Evolutionary conservation across 2,888 invertebrate genomes (phyloP).

Genomic region (Lapara coniferarum): DNA sequence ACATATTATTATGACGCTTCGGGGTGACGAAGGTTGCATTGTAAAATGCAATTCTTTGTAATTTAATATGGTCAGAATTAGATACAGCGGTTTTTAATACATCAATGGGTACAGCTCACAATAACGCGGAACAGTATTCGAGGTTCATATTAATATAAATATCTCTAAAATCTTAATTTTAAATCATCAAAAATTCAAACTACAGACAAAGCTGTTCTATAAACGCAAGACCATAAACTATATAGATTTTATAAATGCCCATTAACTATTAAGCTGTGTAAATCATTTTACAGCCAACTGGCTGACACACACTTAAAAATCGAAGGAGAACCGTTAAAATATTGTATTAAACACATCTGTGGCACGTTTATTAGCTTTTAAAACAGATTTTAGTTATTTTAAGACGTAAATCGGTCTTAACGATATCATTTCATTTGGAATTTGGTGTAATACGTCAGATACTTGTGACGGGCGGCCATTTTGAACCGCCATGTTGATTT

Average conservation of each 20-base stretch:
- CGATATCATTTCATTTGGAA: neutral
- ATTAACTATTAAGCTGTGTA: neutral
- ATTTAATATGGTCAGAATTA: neutral
- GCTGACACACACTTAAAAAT: constrained; percentile 22
- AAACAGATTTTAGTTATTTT: constrained; percentile 12
- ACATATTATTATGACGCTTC: too few relatives aligned
- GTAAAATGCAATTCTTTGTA: too few relatives aligned
- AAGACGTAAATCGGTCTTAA: constrained; percentile 1
- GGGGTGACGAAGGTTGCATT: too few relatives aligned
- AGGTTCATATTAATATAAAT: too few relatives aligned
- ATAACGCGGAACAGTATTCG: too few relatives aligned
- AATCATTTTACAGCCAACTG: neutral
- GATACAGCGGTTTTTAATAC: neutral
- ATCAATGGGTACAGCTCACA: too few relatives aligned
- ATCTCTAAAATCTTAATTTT: too few relatives aligned
- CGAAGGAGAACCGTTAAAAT: constrained; percentile 18
- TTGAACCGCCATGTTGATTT: neutral
- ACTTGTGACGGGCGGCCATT: neutral
- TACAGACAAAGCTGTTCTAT: neutral
- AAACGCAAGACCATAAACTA: neutral
- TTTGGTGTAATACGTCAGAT: neutral
- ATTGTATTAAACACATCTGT: constrained; percentile 28
- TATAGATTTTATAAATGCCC: neutral
- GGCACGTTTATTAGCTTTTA: constrained; percentile 16
- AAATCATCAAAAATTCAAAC: neutral